These are phyloP conservation scores for Microtus pennsylvanicus DNA, from an alignment of 2,113 vertebrate genomes.

Conservation along the genomic window DNA sequence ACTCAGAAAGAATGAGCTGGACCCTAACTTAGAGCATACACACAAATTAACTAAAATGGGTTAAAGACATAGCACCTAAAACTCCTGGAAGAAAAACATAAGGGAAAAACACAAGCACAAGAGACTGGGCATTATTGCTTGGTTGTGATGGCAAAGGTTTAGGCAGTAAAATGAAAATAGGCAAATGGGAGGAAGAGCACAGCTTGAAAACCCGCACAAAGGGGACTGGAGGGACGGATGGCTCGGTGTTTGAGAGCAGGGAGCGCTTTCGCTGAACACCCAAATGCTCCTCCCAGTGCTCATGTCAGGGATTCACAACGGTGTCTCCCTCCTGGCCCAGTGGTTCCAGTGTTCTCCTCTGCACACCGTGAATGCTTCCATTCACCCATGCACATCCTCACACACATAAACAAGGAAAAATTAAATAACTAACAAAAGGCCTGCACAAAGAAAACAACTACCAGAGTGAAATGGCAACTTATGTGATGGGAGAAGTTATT, in stretches of 20 bases:
- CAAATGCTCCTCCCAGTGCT: background rate
- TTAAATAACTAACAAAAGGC: background rate
- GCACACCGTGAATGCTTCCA: background rate
- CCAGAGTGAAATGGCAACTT: background rate
- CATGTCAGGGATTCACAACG: background rate
- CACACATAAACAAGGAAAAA: background rate
- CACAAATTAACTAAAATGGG: background rate
- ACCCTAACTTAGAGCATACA: background rate
- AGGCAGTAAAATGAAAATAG: background rate
- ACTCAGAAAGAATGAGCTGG: background rate
- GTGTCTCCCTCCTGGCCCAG: background rate
- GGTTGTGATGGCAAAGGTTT: background rate
- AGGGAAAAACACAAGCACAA: background rate
- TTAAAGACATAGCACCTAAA: background rate
- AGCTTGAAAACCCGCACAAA: background rate
- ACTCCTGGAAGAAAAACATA: background rate
- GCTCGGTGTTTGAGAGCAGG: background rate
- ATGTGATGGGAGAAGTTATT: background rate
- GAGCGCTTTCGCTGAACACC: background rate
- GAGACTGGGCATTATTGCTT: background rate
- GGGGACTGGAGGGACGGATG: background rate
- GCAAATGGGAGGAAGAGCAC: background rate
- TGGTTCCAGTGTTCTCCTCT: background rate
- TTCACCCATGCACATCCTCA: background rate
- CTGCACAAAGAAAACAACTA: background rate